phyloP scores from a whole-genome alignment of 1,140 invertebrate genomes.

The Diploscapter pachys region DNA sequence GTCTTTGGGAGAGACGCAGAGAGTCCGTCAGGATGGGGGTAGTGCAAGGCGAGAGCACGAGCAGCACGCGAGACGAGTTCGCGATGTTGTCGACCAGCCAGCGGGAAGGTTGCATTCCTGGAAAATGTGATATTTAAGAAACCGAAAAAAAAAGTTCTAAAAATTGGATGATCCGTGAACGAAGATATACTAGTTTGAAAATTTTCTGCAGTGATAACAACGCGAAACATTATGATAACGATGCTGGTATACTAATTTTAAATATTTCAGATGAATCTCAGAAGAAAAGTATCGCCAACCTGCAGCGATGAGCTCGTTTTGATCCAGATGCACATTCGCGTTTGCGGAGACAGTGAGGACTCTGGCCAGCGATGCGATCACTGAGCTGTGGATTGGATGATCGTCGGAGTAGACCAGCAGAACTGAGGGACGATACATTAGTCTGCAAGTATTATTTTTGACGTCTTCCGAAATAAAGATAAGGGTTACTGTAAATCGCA shows the following conservation, averaged over 20 bases:
- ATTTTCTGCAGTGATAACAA: too few relatives aligned
- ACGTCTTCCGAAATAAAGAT: too few relatives aligned
- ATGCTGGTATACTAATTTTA: too few relatives aligned
- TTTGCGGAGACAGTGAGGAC: conserved; percentile 36
- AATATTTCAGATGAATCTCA: too few relatives aligned
- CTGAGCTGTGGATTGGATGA: conserved; percentile 39
- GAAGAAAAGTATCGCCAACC: background rate
- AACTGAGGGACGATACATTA: conserved; percentile 33
- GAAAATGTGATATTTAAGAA: conserved; percentile 18
- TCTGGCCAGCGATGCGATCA: conserved; percentile 38
- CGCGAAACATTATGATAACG: too few relatives aligned
- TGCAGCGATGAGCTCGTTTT: conserved; percentile 11
- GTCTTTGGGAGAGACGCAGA: conserved; percentile 29
- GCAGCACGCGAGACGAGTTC: conserved; percentile 38
- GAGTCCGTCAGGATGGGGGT: conserved; percentile 34
- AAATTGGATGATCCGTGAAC: too few relatives aligned
- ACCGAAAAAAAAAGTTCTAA: background rate
- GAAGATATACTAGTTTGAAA: too few relatives aligned
- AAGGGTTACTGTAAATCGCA: too few relatives aligned
- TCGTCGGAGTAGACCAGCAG: conserved; percentile 53
- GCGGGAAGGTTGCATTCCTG: conserved; percentile 7
- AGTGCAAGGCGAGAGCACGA: conserved; percentile 41
- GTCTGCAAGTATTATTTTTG: too few relatives aligned
- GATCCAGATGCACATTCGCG: conserved; percentile 40
- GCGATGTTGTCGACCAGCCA: conserved; percentile 42